Percentiles rank a stretch among this genome's conserved stretches.
phyloP scores from a whole-genome alignment of 1,140 invertebrate genomes.

The Pogonomyrmex californicus region DNA sequence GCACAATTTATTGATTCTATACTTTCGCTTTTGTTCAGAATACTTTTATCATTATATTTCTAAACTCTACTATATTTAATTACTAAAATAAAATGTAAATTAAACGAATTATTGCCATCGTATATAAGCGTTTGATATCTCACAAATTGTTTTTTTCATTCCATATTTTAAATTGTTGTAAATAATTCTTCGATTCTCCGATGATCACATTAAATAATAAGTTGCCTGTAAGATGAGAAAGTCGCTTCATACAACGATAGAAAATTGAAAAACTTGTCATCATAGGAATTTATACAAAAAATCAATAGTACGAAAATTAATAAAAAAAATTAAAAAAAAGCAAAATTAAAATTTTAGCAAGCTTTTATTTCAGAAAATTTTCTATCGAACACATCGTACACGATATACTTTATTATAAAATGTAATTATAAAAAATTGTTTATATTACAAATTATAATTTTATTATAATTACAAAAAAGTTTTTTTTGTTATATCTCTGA shows the following conservation, averaged over 20 bases:
- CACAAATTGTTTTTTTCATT: neutral
- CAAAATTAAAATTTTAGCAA: conserved; percentile 9
- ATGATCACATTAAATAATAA: neutral
- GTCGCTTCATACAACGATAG: neutral
- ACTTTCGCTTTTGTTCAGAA: neutral
- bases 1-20: neutral
- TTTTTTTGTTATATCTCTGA: neutral
- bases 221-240: neutral
- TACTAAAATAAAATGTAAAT: neutral
- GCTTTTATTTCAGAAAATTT: neutral
- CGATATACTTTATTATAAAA: neutral
- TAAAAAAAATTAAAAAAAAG: neutral
- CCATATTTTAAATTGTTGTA: neutral
- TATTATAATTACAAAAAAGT: conserved; percentile 10
- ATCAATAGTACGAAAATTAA: neutral
- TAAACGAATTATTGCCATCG: neutral
- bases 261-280: neutral
- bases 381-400: neutral
- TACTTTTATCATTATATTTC: neutral
- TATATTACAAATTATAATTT: conserved; percentile 10
- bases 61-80: neutral
- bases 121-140: neutral
- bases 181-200: neutral
- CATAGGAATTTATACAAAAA: neutral
- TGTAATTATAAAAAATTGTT: neutral